Percentiles rank a stretch among this genome's conserved stretches.
Conservation (phyloP, 1,140 invertebrate genomes). For the Polypedilum vanderplanki region DNA sequence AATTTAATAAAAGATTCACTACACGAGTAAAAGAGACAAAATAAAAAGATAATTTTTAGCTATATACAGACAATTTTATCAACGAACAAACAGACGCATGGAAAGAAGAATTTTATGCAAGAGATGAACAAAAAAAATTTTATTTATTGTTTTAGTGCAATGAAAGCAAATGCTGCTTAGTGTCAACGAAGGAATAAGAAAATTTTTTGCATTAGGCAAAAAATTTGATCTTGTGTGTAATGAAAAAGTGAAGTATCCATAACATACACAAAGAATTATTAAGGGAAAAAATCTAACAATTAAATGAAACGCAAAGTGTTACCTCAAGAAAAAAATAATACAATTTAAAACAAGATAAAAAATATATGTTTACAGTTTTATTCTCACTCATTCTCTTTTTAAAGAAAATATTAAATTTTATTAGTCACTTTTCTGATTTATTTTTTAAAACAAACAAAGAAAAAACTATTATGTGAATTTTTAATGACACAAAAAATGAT, state of each 20-base stretch:
- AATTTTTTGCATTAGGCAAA: not conserved
- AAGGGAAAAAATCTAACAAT: constrained; percentile 10
- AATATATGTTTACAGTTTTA: constrained; percentile 25
- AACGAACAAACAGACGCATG: constrained; percentile 3
- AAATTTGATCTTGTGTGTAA: not conserved
- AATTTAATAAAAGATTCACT: not conserved
- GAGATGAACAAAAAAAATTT: not conserved
- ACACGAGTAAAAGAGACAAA: not conserved
- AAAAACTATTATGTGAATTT: not conserved
- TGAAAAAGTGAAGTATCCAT: not conserved
- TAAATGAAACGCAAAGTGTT: constrained; percentile 28
- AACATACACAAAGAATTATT: not conserved
- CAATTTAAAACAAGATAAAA: constrained; percentile 1
- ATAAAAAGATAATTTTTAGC: constrained; percentile 21
- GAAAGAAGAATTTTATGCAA: too few relatives aligned
- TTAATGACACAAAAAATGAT: too few relatives aligned
- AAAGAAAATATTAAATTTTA: not conserved
- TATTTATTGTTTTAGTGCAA: constrained; percentile 15
- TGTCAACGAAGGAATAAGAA: not conserved
- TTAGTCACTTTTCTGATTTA: not conserved
- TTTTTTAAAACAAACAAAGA: not conserved
- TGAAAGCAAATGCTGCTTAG: constrained; percentile 2
- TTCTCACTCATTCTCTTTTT: not conserved
- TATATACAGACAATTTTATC: constrained; percentile 14
- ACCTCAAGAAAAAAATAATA: constrained; percentile 20